Percentiles rank a stretch among this genome's conserved stretches.
Conservation (phyloP, 2,888 invertebrate species). For the Ethmia dodecea region DNA sequence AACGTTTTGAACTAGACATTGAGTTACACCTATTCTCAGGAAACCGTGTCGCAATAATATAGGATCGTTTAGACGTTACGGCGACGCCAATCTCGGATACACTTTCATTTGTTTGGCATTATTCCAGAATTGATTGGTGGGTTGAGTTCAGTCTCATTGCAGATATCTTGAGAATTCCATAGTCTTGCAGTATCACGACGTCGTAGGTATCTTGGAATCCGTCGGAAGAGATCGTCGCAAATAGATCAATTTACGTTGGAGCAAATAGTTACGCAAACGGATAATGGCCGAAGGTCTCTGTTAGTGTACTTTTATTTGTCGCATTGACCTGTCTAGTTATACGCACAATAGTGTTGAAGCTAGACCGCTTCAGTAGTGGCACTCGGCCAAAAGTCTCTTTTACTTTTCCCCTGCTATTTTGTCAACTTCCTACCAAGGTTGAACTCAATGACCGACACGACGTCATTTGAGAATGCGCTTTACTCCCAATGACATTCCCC, state of each 20-base stretch:
- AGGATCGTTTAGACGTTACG: conserved; percentile 33
- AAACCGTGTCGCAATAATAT: conserved; percentile 40
- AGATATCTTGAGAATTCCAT: no score
- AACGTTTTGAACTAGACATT: conserved; percentile 65
- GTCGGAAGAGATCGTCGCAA: no score
- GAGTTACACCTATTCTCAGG: conserved; percentile 34
- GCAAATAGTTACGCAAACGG: no score
- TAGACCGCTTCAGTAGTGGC: conserved; percentile 36
- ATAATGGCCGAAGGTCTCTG: not conserved
- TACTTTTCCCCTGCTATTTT: conserved; percentile 50
- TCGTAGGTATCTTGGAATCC: no score
- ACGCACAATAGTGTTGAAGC: conserved; percentile 18
- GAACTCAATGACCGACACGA: conserved; percentile 41
- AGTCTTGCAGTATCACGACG: no score
- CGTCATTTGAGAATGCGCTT: conserved; percentile 26
- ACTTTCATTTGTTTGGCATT: conserved; percentile 38
- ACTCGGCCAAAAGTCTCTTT: conserved; percentile 51
- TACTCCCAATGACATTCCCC: conserved; percentile 43
- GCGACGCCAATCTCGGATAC: conserved; percentile 30
- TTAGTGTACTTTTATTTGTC: not conserved
- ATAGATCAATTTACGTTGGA: no score
- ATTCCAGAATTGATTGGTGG: no score
- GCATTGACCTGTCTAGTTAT: not conserved
- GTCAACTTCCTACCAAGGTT: conserved; percentile 62
- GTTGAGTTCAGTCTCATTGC: no score